A percentile compares a stretch with the other conserved stretches of the same genome.
phyloP scores from a whole-genome alignment of 2,113 vertebrate genomes.

The Cichladusa arquata region DNA sequence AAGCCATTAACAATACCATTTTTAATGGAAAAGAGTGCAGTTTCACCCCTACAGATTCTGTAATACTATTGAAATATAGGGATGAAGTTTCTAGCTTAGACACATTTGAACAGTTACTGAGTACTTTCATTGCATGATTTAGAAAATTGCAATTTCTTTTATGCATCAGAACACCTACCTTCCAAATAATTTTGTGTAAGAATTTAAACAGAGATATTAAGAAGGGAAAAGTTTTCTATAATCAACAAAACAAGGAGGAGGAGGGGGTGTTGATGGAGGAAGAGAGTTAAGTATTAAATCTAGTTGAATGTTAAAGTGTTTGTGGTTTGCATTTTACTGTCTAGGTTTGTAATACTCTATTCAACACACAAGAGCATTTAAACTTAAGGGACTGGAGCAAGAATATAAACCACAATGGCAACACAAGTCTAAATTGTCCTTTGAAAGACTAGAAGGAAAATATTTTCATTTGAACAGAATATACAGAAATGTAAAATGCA shows the following conservation, averaged over 20 bases:
- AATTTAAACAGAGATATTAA: neutral
- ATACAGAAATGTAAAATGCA: slow-evolving; percentile 28
- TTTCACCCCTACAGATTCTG: neutral
- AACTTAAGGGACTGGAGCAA: neutral
- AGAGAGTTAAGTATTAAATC: neutral
- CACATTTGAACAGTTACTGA: neutral
- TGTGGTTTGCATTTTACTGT: neutral
- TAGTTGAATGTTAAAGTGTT: neutral
- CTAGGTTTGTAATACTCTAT: neutral
- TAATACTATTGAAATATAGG: neutral
- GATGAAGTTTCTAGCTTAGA: neutral
- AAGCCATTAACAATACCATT: neutral
- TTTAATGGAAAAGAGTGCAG: neutral
- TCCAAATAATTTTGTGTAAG: neutral
- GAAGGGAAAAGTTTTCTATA: neutral
- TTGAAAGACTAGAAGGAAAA: slow-evolving; percentile 33
- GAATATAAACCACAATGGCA: slow-evolving; percentile 1
- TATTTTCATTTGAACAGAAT: slow-evolving; percentile 5
- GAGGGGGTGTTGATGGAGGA: neutral
- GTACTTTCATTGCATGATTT: neutral
- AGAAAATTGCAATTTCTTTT: neutral
- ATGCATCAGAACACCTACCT: neutral
- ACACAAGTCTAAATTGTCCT: neutral
- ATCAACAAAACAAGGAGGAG: rapidly evolving
- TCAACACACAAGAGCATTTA: neutral